These are phyloP conservation scores for Phoeniculus purpureus DNA, from an alignment of 2,797 vertebrate genomes.

Conservation along the genomic window DNA sequence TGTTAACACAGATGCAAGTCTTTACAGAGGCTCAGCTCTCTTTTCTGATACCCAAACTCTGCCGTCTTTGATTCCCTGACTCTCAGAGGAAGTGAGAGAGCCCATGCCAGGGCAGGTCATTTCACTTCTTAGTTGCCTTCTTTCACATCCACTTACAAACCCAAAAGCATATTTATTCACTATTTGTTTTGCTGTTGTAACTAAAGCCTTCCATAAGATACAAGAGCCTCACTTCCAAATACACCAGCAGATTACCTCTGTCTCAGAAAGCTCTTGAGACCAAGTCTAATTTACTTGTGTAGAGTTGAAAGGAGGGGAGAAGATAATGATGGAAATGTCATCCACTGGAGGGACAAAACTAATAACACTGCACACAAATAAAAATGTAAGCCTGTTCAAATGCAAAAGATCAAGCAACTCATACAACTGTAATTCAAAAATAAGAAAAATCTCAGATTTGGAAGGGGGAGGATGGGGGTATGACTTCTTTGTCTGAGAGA, in stretches of 20 bases:
- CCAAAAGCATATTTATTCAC: constrained; percentile 22
- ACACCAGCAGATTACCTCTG: not conserved
- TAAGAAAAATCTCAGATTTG: not conserved
- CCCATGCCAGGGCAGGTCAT: not conserved
- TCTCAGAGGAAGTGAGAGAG: constrained; percentile 13
- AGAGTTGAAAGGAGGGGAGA: not conserved
- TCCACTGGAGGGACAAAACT: not conserved
- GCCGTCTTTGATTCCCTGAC: not conserved
- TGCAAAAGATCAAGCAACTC: not conserved
- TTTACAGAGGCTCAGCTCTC: not conserved
- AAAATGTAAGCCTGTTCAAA: not conserved
- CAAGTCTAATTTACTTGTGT: constrained; percentile 20
- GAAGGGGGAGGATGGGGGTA: fast-evolving
- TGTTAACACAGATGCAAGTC: constrained; percentile 35
- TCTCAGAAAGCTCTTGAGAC: constrained; percentile 8
- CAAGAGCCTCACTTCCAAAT: not conserved
- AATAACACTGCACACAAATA: constrained; percentile 8
- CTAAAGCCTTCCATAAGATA: constrained; percentile 11
- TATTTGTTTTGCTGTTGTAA: constrained; percentile 26
- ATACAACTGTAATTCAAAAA: not conserved
- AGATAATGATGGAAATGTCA: not conserved
- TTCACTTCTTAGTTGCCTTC: constrained; percentile 17
- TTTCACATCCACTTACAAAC: constrained; percentile 9
- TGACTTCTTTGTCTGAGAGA: not conserved
- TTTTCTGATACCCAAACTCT: not conserved